Base-by-base conservation (phyloP, 2,888 invertebrate genomes). In the Rhamphomyia laevipes region DNA sequence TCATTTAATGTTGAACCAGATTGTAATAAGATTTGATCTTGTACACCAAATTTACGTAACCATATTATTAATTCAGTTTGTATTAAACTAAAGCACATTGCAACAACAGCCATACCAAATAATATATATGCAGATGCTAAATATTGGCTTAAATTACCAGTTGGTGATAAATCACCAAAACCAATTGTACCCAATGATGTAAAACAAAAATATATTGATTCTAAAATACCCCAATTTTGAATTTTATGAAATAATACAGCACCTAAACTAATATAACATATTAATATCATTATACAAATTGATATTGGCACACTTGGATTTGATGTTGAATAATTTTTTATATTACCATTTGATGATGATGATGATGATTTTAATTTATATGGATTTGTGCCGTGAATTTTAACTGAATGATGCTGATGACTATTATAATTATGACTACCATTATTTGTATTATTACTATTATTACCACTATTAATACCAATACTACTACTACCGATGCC, bases 201-300 rank as follows among this genome's bases (percentile, higher is more conserved):
- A 68, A 86, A 86, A 59, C 86, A 85, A 64, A 86, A 86, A 66
- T 84, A 86, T 53, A 83, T 77, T 31, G 93, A 92, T 63, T 94
- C 94, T 47, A 94, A 74, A 38, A 89, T 78, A 52, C 82, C 84
- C 97, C 96, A 97, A 57, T 82, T 81, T 68, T 96, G 96, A 64
- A 94, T 84, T 47, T 85, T 77, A 53, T 87, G 84, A 70, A 97
- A 97, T 56, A 96, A 76, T 51, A 89, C 74, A 1, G 94, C 88
- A 13, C 96, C 96, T 33, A 89, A 82, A 51, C 85, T 84, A 60
- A 96, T 81, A 70, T 96, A 96, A 56, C 84, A 77, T 44, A 89
- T 75, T 61, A 96, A 82, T 41, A 95, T 83, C 57, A 90, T 73
- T 52, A 94, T 73, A 64, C 93, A 92, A 46, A 96, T 77, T 47